phyloP scores from a whole-genome alignment of 2,888 invertebrate species.

The Yponomeuta evonymella region DNA sequence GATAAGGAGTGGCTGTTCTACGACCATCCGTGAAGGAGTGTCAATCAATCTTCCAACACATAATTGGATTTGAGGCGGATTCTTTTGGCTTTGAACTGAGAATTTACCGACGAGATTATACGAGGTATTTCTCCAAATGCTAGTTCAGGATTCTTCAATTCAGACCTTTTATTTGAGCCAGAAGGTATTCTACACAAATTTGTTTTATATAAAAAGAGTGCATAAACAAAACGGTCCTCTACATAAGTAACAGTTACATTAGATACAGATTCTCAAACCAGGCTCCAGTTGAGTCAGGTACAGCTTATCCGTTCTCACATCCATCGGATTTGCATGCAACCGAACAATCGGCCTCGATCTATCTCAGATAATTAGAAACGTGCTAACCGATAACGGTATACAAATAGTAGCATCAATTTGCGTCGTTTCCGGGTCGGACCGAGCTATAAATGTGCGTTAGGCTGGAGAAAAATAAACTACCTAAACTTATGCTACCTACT shows the following conservation, averaged over 20 bases:
- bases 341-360: constrained; percentile 63
- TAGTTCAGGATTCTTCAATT: too few species aligned
- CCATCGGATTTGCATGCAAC: constrained; percentile 62
- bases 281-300: neutral
- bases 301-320: constrained; percentile 28
- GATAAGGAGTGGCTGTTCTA: neutral
- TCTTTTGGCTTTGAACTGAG: neutral
- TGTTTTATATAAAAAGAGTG: neutral
- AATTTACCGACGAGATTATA: neutral
- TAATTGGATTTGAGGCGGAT: neutral
- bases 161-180: too few species aligned
- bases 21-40: neutral
- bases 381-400: constrained; percentile 53
- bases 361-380: constrained; percentile 69
- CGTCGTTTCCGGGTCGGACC: neutral
- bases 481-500: too few species aligned
- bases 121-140: too few species aligned
- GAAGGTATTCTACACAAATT: neutral
- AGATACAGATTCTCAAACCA: neutral
- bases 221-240: neutral
- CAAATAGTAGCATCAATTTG: constrained; percentile 38
- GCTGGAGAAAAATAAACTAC: neutral
- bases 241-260: neutral
- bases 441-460: neutral
- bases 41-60: neutral